A percentile compares a stretch with the other conserved stretches of the same genome.
These are phyloP conservation scores for Phylloscopus trochiloides DNA, from an alignment of 2,113 vertebrate species.

Conservation along the genomic window DNA sequence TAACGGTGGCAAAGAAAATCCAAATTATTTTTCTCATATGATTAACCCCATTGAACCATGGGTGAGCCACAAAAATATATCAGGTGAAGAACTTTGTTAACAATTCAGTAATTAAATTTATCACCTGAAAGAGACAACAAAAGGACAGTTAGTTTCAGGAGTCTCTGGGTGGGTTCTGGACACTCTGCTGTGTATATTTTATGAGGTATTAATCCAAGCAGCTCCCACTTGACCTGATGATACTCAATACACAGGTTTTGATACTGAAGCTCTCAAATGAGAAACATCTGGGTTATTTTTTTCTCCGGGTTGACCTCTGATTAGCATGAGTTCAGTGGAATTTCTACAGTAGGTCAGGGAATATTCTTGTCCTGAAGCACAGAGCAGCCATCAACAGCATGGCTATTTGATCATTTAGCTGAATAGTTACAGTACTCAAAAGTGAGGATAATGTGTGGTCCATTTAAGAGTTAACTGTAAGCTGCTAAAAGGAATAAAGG, in stretches of 20 bases:
- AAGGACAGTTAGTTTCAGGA: not conserved
- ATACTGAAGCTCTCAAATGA: not conserved
- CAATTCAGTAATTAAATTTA: not conserved
- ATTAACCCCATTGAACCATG: not conserved
- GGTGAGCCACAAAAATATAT: not conserved
- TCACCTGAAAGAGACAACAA: not conserved
- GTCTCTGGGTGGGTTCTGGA: not conserved
- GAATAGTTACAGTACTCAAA: not conserved
- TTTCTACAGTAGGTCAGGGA: conserved; percentile 26
- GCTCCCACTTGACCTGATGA: not conserved
- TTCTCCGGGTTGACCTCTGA: not conserved
- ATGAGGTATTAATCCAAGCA: not conserved
- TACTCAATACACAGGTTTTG: not conserved
- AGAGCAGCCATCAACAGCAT: not conserved
- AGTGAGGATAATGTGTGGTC: conserved; percentile 20
- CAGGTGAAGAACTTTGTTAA: not conserved
- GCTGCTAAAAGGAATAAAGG: conserved; percentile 70
- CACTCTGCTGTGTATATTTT: not conserved
- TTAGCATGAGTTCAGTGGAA: not conserved
- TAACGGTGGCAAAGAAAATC: not conserved
- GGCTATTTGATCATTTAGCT: not conserved
- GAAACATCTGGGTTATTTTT: not conserved
- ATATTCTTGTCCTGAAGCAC: not conserved
- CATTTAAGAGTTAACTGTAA: conserved; percentile 65
- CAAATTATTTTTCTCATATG: not conserved